These are phyloP conservation scores for Leucoraja erinaceus DNA, from an alignment of 2,113 vertebrate species.

Conservation along the genomic window DNA sequence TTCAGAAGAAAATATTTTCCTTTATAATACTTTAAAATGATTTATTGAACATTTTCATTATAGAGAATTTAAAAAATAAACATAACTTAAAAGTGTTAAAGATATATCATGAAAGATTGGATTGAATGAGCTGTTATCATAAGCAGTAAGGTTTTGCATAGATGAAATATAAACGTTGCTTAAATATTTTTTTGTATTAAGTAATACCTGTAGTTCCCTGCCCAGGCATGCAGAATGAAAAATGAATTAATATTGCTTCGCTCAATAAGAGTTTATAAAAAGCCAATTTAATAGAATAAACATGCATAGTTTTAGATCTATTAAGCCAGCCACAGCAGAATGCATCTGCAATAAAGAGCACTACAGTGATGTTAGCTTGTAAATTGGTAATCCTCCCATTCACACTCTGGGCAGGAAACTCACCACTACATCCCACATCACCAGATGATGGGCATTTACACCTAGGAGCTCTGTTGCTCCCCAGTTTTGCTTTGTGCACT, in stretches of 20 bases:
- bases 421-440: constrained; percentile 83
- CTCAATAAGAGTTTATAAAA: constrained; percentile 43
- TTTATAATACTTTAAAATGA: background rate
- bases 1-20: constrained; percentile 12
- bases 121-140: constrained; percentile 5
- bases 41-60: background rate
- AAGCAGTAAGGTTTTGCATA: constrained; percentile 1
- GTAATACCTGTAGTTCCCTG: constrained; percentile 40
- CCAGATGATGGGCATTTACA: constrained; percentile 68
- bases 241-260: constrained; percentile 44
- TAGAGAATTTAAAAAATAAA: background rate
- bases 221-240: constrained; percentile 43
- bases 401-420: constrained; percentile 70
- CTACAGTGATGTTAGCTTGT: constrained; percentile 60
- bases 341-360: constrained; percentile 54
- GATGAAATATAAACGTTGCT: constrained; percentile 10
- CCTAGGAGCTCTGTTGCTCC: constrained; percentile 91
- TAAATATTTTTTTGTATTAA: background rate
- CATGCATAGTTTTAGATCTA: constrained; percentile 61
- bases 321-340: constrained; percentile 49
- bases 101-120: background rate
- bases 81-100: background rate
- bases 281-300: constrained; percentile 50
- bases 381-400: constrained; percentile 56
- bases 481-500: constrained; percentile 94